phyloP scores from a whole-genome alignment of 2,113 vertebrate genomes.

The Struthidea cinerea region DNA sequence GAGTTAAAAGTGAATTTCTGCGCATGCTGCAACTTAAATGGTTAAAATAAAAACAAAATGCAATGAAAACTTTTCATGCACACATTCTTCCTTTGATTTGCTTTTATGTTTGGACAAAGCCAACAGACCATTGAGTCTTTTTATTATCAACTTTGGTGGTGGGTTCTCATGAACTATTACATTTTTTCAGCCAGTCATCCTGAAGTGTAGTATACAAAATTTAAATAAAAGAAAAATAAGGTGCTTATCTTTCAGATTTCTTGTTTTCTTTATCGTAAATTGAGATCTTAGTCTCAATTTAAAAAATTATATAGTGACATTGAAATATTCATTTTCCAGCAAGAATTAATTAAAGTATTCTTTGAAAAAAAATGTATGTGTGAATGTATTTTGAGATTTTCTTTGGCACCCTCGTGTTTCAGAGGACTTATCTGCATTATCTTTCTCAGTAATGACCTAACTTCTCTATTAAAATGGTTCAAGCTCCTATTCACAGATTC shows the following conservation, averaged over 20 bases:
- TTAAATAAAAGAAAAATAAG: background rate
- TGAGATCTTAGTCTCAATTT: background rate
- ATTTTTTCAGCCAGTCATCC: background rate
- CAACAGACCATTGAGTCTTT: background rate
- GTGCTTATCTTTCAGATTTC: background rate
- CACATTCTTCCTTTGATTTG: background rate
- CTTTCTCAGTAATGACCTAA: constrained; percentile 62
- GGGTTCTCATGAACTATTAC: background rate
- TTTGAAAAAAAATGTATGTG: constrained; percentile 57
- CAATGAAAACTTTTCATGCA: background rate
- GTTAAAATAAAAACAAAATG: background rate
- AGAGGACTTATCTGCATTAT: constrained; percentile 51
- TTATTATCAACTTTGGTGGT: background rate
- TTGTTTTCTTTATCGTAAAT: constrained; percentile 25
- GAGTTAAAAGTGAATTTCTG: background rate
- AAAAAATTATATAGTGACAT: background rate
- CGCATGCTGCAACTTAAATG: background rate
- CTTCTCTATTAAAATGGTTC: constrained; percentile 61
- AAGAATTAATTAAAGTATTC: constrained; percentile 64
- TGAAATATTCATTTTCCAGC: constrained; percentile 17
- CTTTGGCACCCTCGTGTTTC: constrained; percentile 57
- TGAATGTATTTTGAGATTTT: constrained; percentile 64
- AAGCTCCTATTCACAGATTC: constrained; percentile 55
- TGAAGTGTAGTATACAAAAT: background rate
- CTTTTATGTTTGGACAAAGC: background rate